Evolutionary conservation across 1,140 invertebrate genomes (phyloP).

Genomic region (Drosophila yakuba): DNA sequence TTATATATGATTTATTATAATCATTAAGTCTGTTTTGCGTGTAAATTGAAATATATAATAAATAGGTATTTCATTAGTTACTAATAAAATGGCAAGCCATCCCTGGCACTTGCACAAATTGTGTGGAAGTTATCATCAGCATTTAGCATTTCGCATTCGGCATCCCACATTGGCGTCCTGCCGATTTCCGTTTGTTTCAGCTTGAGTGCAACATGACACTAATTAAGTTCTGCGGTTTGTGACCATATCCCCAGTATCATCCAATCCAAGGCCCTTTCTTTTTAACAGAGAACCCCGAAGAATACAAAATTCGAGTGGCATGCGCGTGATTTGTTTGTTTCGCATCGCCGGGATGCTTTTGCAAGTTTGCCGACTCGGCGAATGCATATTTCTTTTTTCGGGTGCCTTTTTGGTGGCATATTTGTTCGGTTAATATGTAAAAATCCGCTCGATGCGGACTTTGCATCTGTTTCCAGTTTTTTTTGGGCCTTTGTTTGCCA

Average conservation of each 20-base stretch:
- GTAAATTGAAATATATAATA: background rate
- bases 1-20: background rate
- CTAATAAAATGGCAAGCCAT: background rate
- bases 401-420: conserved; percentile 58
- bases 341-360: conserved; percentile 29
- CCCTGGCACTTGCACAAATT: conserved; percentile 57
- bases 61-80: background rate
- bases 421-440: conserved; percentile 79
- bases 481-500: conserved; percentile 35
- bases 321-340: conserved; percentile 70
- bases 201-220: conserved; percentile 76
- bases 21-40: background rate
- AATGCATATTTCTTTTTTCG: conserved; percentile 46
- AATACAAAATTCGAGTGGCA: conserved; percentile 24
- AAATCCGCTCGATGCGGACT: conserved; percentile 40
- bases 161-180: conserved; percentile 60
- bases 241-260: background rate
- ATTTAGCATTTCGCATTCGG: conserved; percentile 5
- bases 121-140: conserved; percentile 42
- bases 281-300: background rate
- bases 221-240: conserved; percentile 76
- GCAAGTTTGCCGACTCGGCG: conserved; percentile 66
- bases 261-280: background rate
- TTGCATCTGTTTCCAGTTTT: conserved; percentile 8
- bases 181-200: conserved; percentile 74